Percentiles rank a stretch among this genome's conserved stretches.
phyloP scores from a whole-genome alignment of 1,140 invertebrate species.

The Drosophila pallidifrons region DNA sequence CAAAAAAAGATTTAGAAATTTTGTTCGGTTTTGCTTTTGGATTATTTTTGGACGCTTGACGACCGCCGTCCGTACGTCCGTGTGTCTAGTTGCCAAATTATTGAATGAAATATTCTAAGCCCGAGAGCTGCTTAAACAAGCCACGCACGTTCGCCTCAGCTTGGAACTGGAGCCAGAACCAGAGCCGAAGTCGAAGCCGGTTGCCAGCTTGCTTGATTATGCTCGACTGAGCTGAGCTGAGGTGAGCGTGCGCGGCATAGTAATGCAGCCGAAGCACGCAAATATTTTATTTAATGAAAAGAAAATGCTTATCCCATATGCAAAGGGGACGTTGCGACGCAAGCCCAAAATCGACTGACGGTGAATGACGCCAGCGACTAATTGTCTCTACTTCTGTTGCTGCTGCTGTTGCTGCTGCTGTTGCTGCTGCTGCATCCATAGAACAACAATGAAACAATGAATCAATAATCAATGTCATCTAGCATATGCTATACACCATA shows the following conservation, averaged over 20 bases:
- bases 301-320: slow-evolving; percentile 67
- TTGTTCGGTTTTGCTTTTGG: slow-evolving; percentile 25
- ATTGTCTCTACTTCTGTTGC: neutral
- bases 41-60: slow-evolving; percentile 58
- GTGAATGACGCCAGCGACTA: slow-evolving; percentile 68
- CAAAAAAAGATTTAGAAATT: slow-evolving; percentile 58
- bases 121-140: slow-evolving; percentile 49
- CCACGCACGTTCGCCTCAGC: slow-evolving; percentile 59
- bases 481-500: slow-evolving; percentile 8
- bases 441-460: slow-evolving; percentile 19
- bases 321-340: slow-evolving; percentile 34
- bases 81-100: slow-evolving; percentile 73
- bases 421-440: slow-evolving; percentile 21
- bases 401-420: neutral
- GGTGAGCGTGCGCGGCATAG: slow-evolving; percentile 63
- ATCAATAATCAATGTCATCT: slow-evolving; percentile 34
- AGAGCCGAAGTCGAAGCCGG: slow-evolving; percentile 15
- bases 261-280: slow-evolving; percentile 67
- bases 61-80: slow-evolving; percentile 59
- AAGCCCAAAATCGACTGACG: slow-evolving; percentile 48
- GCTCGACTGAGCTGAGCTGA: slow-evolving; percentile 39
- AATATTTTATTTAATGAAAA: slow-evolving; percentile 77
- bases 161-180: slow-evolving; percentile 9
- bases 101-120: slow-evolving; percentile 78
- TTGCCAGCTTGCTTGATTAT: slow-evolving; percentile 61